Evolutionary conservation across 2,113 vertebrate genomes (phyloP).

Genomic region (Prunella himalayana): DNA sequence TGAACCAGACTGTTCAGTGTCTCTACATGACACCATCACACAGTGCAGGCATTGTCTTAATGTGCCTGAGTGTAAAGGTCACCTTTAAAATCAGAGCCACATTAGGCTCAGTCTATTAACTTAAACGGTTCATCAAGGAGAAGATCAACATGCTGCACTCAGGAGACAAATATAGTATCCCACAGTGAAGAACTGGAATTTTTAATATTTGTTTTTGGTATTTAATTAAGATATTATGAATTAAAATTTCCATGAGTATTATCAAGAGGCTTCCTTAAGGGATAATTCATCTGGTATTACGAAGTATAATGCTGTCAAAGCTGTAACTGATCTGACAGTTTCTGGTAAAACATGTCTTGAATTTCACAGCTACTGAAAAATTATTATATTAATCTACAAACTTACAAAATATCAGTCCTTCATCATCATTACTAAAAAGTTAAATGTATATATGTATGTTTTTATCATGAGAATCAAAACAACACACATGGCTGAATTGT

Average conservation of each 20-base stretch:
- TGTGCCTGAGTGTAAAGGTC: not conserved
- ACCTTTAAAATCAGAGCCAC: not conserved
- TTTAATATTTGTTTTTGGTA: not conserved
- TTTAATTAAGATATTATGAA: not conserved
- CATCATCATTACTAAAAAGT: not conserved
- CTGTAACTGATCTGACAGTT: not conserved
- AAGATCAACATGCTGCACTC: not conserved
- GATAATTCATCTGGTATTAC: not conserved
- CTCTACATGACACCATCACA: fast-evolving
- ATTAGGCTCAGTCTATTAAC: not conserved
- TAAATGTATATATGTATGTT: not conserved
- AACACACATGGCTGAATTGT: not conserved
- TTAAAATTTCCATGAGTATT: not conserved
- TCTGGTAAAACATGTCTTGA: not conserved
- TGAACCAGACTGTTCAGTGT: not conserved
- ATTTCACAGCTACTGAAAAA: not conserved
- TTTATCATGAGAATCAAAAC: not conserved
- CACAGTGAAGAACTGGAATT: not conserved
- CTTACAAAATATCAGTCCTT: not conserved
- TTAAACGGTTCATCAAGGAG: not conserved
- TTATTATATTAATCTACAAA: not conserved
- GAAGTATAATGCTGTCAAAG: not conserved
- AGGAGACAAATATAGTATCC: not conserved
- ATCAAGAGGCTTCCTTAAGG: not conserved
- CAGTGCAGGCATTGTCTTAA: not conserved